These are phyloP conservation scores for Tamandua tetradactyla DNA, from an alignment of 2,797 vertebrate genomes.

Conservation along the genomic window DNA sequence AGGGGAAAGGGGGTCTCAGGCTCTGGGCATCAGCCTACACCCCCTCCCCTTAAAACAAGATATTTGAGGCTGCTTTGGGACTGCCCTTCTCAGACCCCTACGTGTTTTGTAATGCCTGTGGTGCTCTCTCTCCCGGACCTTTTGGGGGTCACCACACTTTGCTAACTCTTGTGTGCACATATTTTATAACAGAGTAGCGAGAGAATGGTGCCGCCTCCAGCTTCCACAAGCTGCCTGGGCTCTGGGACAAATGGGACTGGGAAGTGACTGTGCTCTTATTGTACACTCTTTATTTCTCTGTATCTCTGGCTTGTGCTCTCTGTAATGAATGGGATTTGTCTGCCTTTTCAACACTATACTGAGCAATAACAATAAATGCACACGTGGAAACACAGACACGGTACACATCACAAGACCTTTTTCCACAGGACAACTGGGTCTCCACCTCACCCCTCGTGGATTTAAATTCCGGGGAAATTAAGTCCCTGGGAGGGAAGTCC, in stretches of 20 bases:
- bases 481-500: conserved; percentile 52
- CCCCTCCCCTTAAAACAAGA: background rate
- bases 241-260: background rate
- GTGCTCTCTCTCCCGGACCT: conserved; percentile 70
- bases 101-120: conserved; percentile 74
- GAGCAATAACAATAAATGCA: conserved; percentile 82
- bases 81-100: background rate
- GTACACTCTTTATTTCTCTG: conserved; percentile 67
- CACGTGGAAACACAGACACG: conserved; percentile 75
- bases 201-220: conserved; percentile 69
- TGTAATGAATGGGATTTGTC: conserved; percentile 79
- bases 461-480: background rate
- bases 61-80: conserved; percentile 7
- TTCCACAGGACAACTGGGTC: conserved; percentile 52
- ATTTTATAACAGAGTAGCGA: conserved; percentile 71
- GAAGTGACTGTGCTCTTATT: conserved; percentile 69
- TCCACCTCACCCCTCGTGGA: background rate
- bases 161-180: conserved; percentile 74
- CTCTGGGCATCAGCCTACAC: conserved; percentile 45
- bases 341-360: conserved; percentile 81
- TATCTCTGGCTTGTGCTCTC: conserved; percentile 75
- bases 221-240: conserved; percentile 30
- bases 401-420: conserved; percentile 70
- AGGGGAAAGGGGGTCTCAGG: background rate
- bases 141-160: conserved; percentile 66